A percentile compares a stretch with the other conserved stretches of the same genome.
phyloP scores from a whole-genome alignment of 2,888 invertebrate species.

The Clanis bilineata region DNA sequence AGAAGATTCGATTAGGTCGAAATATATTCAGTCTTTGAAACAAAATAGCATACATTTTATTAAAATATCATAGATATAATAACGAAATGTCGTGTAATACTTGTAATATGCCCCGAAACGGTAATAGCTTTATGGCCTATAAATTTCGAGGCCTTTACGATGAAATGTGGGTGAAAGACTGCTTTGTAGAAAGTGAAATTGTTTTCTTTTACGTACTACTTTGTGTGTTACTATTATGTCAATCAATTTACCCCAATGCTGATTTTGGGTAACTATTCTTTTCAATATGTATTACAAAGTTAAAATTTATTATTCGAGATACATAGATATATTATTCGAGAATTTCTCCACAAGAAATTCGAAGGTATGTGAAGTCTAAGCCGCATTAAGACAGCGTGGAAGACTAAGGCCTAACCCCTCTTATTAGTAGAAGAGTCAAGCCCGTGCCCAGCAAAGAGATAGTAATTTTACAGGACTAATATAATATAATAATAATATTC shows the following conservation, averaged over 20 bases:
- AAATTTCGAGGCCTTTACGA: slow-evolving; percentile 10
- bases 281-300: no score
- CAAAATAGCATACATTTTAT: not conserved
- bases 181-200: slow-evolving; percentile 5
- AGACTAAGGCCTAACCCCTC: no score
- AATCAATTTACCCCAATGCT: not conserved
- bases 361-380: no score
- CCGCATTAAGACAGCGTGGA: no score
- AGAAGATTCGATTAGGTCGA: no score
- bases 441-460: no score
- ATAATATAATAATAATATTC: not conserved
- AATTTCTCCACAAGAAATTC: no score
- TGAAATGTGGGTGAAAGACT: slow-evolving; percentile 4
- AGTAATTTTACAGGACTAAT: no score
- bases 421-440: no score
- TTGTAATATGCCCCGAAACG: slow-evolving; percentile 7
- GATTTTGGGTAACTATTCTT: not conserved
- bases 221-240: not conserved
- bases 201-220: not conserved
- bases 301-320: no score
- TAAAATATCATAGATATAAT: not conserved
- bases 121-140: slow-evolving; percentile 10
- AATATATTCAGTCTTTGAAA: not conserved
- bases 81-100: slow-evolving; percentile 3
- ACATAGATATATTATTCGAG: no score